Percentiles rank a stretch among this genome's conserved stretches.
Evolutionary conservation across 2,113 vertebrate species (phyloP).

Genomic region (Sinosuthora webbiana): DNA sequence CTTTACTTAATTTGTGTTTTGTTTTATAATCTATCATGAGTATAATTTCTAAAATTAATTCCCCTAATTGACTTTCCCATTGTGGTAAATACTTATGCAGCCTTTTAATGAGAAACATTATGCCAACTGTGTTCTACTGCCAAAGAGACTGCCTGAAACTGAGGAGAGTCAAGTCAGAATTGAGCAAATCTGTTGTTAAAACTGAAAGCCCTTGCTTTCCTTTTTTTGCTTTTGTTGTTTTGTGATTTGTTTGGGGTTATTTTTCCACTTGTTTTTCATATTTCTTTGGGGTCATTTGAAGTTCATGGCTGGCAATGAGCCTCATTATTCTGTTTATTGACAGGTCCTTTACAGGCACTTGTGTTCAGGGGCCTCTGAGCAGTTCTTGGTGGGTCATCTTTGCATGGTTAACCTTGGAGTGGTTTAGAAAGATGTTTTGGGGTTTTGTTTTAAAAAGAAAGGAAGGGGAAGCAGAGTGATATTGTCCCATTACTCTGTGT

Average conservation of each 20-base stretch:
- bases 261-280: background rate
- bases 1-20: constrained; percentile 1
- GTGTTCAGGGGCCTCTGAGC: background rate
- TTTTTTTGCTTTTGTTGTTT: background rate
- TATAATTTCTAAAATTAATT: constrained; percentile 6
- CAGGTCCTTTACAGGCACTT: background rate
- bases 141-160: background rate
- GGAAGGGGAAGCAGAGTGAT: background rate
- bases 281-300: background rate
- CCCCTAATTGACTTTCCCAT: background rate
- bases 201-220: background rate
- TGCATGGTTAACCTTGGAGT: background rate
- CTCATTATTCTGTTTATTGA: background rate
- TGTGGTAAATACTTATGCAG: constrained; percentile 1
- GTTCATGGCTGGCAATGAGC: background rate
- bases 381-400: background rate
- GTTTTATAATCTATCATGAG: background rate
- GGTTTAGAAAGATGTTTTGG: background rate
- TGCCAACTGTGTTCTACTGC: background rate
- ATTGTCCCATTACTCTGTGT: background rate
- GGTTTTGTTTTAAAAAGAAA: background rate
- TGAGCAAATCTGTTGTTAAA: background rate
- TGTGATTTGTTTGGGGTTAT: background rate
- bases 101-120: background rate
- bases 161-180: background rate